Conservation (phyloP, 2,888 invertebrate species). For the Brenthis ino region DNA sequence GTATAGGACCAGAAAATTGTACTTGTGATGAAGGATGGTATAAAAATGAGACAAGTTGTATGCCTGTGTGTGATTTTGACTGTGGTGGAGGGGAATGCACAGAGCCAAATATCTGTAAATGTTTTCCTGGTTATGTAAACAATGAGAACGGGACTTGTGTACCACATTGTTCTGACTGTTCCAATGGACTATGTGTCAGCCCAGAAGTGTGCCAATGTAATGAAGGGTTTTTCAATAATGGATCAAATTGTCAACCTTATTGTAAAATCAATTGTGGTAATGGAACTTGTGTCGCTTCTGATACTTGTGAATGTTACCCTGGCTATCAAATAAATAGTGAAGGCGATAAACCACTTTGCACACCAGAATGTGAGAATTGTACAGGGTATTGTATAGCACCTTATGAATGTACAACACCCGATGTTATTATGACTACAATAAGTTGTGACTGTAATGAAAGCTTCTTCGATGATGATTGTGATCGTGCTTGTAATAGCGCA, state of each 20-base stretch:
- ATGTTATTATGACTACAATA: neutral
- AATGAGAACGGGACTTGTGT: slow-evolving; percentile 32
- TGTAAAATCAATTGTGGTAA: slow-evolving; percentile 48
- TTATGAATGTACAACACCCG: neutral
- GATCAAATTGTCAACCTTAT: slow-evolving; percentile 46
- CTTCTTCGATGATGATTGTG: slow-evolving; percentile 32
- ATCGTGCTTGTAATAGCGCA: slow-evolving; percentile 44
- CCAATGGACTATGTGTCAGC: slow-evolving; percentile 31
- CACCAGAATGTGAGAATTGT: neutral
- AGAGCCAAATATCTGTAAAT: slow-evolving; percentile 57
- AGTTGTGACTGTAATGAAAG: slow-evolving; percentile 43
- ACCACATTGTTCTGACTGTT: slow-evolving; percentile 37
- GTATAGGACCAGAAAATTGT: slow-evolving; percentile 47
- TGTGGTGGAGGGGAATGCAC: slow-evolving; percentile 67
- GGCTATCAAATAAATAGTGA: neutral
- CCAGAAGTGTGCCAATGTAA: slow-evolving; percentile 66
- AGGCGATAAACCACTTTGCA: neutral
- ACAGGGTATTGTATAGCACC: neutral
- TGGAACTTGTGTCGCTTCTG: slow-evolving; percentile 47
- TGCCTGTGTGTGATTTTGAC: slow-evolving; percentile 59
- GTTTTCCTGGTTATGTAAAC: slow-evolving; percentile 47
- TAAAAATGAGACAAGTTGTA: slow-evolving; percentile 44
- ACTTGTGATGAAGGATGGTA: slow-evolving; percentile 39
- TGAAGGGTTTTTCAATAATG: slow-evolving; percentile 54
- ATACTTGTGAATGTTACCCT: slow-evolving; percentile 41